Percentiles rank a stretch among this genome's conserved stretches.
phyloP scores from a whole-genome alignment of 1,140 invertebrate species.

The Listronotus oregonensis region DNA sequence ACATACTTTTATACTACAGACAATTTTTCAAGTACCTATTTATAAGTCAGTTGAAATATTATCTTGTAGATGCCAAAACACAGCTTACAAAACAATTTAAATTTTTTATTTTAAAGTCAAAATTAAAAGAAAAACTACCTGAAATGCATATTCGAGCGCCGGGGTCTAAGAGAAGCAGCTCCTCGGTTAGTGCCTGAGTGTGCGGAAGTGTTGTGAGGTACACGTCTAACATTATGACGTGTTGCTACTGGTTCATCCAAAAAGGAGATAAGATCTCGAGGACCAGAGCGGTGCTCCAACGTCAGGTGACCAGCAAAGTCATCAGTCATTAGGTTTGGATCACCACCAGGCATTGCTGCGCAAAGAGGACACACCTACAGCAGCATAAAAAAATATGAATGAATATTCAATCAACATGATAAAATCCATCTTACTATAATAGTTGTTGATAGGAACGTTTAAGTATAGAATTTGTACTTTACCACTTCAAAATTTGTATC shows the following conservation, averaged over 20 bases:
- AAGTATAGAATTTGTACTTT: conserved; percentile 45
- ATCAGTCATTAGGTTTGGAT: conserved; percentile 96
- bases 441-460: too few relatives aligned
- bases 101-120: background rate
- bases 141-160: conserved; percentile 90
- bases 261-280: conserved; percentile 86
- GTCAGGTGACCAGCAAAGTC: conserved; percentile 96
- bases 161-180: conserved; percentile 69
- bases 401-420: too few relatives aligned
- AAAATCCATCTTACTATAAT: too few relatives aligned
- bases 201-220: conserved; percentile 79
- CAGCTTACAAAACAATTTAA: too few relatives aligned
- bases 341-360: conserved; percentile 91
- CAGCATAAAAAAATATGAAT: conserved; percentile 2
- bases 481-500: conserved; percentile 87
- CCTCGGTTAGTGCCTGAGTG: conserved; percentile 51
- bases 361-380: conserved; percentile 91
- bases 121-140: conserved; percentile 58
- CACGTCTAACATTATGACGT: conserved; percentile 76
- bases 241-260: conserved; percentile 80
- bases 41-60: background rate
- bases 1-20: background rate
- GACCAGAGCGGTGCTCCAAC: conserved; percentile 88
- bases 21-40: conserved; percentile 5
- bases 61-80: too few relatives aligned